Percentiles rank a stretch among this genome's conserved stretches.
These are phyloP conservation scores for Columba janthina DNA, from an alignment of 2,113 vertebrate species.

Conservation along the genomic window DNA sequence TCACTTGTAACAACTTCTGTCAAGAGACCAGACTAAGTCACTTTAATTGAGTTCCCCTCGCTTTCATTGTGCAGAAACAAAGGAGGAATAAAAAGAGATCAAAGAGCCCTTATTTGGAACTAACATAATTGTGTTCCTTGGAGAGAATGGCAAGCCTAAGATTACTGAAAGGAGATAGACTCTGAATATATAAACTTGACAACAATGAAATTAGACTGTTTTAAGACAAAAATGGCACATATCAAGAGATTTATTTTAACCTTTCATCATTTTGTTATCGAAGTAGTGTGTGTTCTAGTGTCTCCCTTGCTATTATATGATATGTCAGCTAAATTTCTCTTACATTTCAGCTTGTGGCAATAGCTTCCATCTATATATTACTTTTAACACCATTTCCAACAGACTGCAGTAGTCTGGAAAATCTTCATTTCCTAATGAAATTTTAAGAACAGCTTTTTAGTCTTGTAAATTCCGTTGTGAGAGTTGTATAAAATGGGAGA, in stretches of 20 bases:
- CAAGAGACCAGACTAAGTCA: slow-evolving; percentile 58
- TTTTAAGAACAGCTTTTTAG: neutral
- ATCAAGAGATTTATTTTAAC: slow-evolving; percentile 12
- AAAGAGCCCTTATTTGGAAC: slow-evolving; percentile 67
- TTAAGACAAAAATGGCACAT: neutral
- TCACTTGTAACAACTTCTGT: slow-evolving; percentile 59
- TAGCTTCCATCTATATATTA: neutral
- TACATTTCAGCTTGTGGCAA: neutral
- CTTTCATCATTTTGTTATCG: neutral
- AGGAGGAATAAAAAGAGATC: slow-evolving; percentile 67
- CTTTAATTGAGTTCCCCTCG: slow-evolving; percentile 62
- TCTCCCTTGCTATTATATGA: neutral
- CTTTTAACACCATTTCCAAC: neutral
- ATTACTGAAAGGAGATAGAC: slow-evolving; percentile 54
- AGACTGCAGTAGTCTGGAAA: neutral
- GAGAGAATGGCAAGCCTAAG: slow-evolving; percentile 18
- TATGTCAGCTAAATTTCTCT: neutral
- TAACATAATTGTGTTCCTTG: slow-evolving; percentile 60
- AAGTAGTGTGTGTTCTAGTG: neutral
- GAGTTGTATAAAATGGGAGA: neutral
- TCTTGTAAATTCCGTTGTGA: neutral
- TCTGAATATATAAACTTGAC: slow-evolving; percentile 51
- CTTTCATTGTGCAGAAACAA: slow-evolving; percentile 62
- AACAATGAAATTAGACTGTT: slow-evolving; percentile 27
- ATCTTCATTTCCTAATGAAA: neutral